Evolutionary conservation across 2,797 vertebrate genomes (phyloP), one percentile per base, ranked within the genome.

Genomic region (Pteropus rufus): DNA sequence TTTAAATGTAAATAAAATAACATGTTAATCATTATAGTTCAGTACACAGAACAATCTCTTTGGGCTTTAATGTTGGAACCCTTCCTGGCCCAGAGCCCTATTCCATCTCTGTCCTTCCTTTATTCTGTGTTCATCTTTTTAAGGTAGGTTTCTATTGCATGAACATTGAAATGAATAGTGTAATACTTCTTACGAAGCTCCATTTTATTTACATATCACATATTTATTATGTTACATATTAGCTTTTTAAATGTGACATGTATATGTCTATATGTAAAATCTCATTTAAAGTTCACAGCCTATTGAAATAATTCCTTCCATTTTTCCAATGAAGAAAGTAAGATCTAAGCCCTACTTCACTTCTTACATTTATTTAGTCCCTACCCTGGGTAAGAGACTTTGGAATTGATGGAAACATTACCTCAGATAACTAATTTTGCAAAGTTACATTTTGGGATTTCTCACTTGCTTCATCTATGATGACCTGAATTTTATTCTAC

Each of bases 1-100:
- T 73, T 92, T 88, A 87, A 89, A 91, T 76, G 65, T 41, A 93
- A 89, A 92, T 46, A 65, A 91, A 83, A 72, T 23, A 82, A 76
- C 11, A 91, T 36, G 31, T 81, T 82, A 90, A 77, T 89, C 41
- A 83, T 36, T 46, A 49, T 49, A 49, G 49, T 49, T 49, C 15
- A 1, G 31, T 12, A 62, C 39, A 62, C 80, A 88, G 83, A 67
- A 56, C 29, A 82, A 23, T 19, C 24, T 41, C n/a, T 69, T 29
- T 86, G 75, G 84, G n/a, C 36, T 77, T 93, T 94, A 41, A 21
- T 93, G 34, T 70, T 64, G 54, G 60, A 72, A 80, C 54, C 56
- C 16, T 2, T 52, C 9, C 31, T 62, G 52, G 31, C 41, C 36
- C n/a, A 73, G 52, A 64, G 15, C 88, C n/a, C 60, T 76, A 21